These are phyloP conservation scores for Myotis lucifugus DNA, from an alignment of 2,113 vertebrate genomes.

Conservation along the genomic window DNA sequence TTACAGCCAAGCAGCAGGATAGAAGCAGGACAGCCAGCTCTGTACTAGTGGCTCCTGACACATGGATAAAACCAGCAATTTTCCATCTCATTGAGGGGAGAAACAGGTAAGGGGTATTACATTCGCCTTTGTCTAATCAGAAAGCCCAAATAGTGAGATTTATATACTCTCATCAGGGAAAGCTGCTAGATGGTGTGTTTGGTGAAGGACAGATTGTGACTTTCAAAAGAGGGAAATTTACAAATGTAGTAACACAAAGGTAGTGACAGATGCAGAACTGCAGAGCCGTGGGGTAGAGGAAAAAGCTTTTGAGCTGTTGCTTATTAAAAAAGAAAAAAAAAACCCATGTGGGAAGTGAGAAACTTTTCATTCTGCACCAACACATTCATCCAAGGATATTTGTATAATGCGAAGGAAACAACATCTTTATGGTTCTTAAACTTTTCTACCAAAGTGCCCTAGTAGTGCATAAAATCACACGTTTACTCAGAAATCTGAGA, in stretches of 20 bases:
- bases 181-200: conserved; percentile 33
- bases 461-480: neutral
- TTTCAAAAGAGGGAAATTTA: conserved; percentile 71
- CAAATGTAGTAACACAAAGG: conserved; percentile 77
- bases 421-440: conserved; percentile 53
- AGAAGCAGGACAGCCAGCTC: neutral
- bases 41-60: neutral
- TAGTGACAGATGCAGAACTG: conserved; percentile 70
- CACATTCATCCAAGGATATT: conserved; percentile 61
- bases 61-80: conserved; percentile 56
- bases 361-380: conserved; percentile 64
- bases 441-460: neutral
- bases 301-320: conserved; percentile 64
- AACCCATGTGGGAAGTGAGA: conserved; percentile 74
- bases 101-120: neutral
- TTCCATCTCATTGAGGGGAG: neutral
- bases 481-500: neutral
- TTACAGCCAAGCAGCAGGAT: neutral
- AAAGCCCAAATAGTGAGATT: conserved; percentile 53
- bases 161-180: conserved; percentile 56
- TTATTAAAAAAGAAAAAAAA: conserved; percentile 68
- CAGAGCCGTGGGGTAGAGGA: conserved; percentile 49
- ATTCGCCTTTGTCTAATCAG: conserved; percentile 53
- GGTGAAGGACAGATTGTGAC: conserved; percentile 72
- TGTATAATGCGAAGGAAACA: conserved; percentile 59